A percentile compares a stretch with the other conserved stretches of the same genome.
These are phyloP conservation scores for Siderastrea radians DNA, from an alignment of 92 coral and sea anemone genomes.

Conservation along the genomic window DNA sequence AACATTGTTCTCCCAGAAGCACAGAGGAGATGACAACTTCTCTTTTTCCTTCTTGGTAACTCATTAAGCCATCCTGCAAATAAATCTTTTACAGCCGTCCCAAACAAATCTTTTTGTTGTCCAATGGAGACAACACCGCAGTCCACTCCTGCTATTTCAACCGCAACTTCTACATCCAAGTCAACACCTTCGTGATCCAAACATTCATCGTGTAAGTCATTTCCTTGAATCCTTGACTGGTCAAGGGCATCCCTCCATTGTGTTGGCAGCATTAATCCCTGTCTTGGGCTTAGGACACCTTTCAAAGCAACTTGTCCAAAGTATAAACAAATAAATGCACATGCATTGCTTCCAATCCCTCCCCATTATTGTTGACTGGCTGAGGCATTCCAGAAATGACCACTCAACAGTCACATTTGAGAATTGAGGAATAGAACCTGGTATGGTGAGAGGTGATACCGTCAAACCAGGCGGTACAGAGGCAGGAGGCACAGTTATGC, in stretches of 20 bases:
- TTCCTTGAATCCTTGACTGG: not conserved
- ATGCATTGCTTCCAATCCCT: slow-evolving; percentile 15
- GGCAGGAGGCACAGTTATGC: no score
- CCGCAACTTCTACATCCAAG: not conserved
- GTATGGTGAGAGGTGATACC: no score
- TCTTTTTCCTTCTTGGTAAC: not conserved
- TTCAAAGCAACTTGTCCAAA: slow-evolving; percentile 1
- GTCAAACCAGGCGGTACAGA: not conserved
- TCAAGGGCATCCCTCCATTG: not conserved
- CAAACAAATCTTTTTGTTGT: not conserved
- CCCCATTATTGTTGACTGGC: not conserved
- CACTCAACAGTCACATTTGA: no score
- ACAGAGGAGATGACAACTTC: not conserved
- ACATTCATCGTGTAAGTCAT: not conserved
- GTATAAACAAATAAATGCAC: slow-evolving; percentile 1
- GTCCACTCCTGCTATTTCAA: slow-evolving; percentile 16
- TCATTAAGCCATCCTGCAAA: slow-evolving; percentile 4
- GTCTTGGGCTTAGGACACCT: not conserved
- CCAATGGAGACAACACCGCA: not conserved
- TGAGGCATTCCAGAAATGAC: no score
- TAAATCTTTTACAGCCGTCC: not conserved
- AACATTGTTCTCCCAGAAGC: not conserved
- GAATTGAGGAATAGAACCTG: no score
- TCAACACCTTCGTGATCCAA: not conserved
- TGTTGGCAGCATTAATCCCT: not conserved